Percentiles rank a stretch among this genome's conserved stretches.
Conservation (phyloP, 2,888 invertebrate species). For the Agonum fuliginosum region DNA sequence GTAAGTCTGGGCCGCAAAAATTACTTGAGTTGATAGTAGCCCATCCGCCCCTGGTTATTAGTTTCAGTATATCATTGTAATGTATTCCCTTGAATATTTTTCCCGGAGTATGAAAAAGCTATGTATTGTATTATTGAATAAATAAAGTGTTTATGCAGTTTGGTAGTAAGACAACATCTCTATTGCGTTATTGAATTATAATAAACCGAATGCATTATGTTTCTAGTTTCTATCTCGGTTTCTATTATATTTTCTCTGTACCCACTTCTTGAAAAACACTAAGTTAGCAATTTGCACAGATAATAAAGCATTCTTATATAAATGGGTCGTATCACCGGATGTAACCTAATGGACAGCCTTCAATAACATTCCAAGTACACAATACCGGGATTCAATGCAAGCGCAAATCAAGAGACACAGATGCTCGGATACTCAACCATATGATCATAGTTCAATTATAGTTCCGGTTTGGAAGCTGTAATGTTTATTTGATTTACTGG, state of each 20-base stretch:
- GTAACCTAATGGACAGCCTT: conserved; percentile 23
- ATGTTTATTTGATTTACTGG: conserved; percentile 32
- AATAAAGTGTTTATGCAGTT: too few species aligned
- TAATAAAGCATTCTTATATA: conserved; percentile 25
- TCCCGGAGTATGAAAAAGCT: too few species aligned
- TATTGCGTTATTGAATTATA: too few species aligned
- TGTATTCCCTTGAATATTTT: too few species aligned
- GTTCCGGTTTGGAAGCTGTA: conserved; percentile 27
- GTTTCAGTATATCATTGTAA: too few species aligned
- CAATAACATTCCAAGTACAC: conserved; percentile 9
- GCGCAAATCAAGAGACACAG: conserved; percentile 1
- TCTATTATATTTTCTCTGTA: background rate
- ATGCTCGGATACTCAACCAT: conserved; percentile 26
- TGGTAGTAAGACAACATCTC: too few species aligned
- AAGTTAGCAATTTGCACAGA: background rate
- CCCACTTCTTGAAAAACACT: conserved; percentile 6
- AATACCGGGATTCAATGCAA: conserved; percentile 3
- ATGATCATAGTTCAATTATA: conserved; percentile 31
- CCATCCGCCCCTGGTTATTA: too few species aligned
- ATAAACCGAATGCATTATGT: too few species aligned
- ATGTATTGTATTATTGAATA: too few species aligned
- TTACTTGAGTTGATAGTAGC: too few species aligned
- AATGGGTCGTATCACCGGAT: background rate
- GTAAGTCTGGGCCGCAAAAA: too few species aligned
- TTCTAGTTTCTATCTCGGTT: too few species aligned